Base-by-base conservation (phyloP, 2,888 invertebrate genomes). In the Trimorus sp. region DNA sequence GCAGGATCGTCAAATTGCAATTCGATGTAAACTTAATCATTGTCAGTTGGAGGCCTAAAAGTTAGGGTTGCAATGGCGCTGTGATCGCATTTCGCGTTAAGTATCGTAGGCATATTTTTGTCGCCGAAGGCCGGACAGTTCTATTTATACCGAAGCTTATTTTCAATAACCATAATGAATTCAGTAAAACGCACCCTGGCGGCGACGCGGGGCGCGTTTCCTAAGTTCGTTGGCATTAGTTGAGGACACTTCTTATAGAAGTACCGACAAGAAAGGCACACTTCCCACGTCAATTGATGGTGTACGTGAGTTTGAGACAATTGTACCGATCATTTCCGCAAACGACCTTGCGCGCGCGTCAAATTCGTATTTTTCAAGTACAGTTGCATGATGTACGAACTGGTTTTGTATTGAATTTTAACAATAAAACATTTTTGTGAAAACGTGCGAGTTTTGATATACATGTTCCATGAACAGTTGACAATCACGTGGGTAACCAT, bases 211-310 rank as follows among this genome's bases (percentile, higher is more conserved):
- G 26, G 26, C 26, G 26, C 26, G 26, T 62, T 45, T 42, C 8
- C 6, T 12, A 48, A 48, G 85, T 86, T 85, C 15, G 36, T 6
- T 68, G 14, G 83, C 76, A 84, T 84, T 73, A 37, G 77, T 85
- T 86, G 85, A 49, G 16, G 51, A 63, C 49, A 74, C 74, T 74
- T 74, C 74, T 74, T 74, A 74, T 74, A 74, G 74, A 74, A 74
- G 74, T 74, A 65, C n/a, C 11, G 11, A 14, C 42, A 56, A 45
- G 7, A 11, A 73, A 73, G n/a, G 63, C 63, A 73, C 73, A 54
- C 53, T 63, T 56, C 68, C 78, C 69, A 79, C 80, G 69, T 84
- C 82, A 69, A 82, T 74, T 85, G 82, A 66, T 36, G 15, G 26
- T 26, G 26, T 4, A 26, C 26, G 26, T 26, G 26, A 26, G 26